Percentiles rank a stretch among this genome's conserved stretches.
Evolutionary conservation across 2,113 vertebrate species (phyloP).

Genomic region (Rhinichthys klamathensis): DNA sequence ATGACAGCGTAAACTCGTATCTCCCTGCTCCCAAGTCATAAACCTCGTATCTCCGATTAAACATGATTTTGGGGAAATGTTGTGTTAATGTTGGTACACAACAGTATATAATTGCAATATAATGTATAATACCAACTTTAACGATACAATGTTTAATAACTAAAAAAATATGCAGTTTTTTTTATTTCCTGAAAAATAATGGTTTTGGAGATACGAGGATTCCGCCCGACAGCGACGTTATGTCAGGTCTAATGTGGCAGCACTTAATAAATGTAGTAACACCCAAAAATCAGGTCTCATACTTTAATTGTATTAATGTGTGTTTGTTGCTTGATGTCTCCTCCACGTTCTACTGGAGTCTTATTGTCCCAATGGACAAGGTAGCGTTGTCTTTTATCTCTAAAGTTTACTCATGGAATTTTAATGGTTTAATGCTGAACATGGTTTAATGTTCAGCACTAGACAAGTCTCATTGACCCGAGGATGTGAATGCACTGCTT

Average conservation of each 20-base stretch:
- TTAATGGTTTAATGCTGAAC: neutral
- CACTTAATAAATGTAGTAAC: constrained; percentile 2
- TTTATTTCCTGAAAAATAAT: too few species aligned
- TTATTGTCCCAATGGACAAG: neutral
- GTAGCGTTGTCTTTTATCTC: neutral
- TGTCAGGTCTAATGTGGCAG: neutral
- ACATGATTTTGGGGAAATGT: too few species aligned
- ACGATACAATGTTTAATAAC: too few species aligned
- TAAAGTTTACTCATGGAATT: constrained; percentile 3
- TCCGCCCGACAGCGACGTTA: too few species aligned
- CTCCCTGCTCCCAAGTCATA: too few species aligned
- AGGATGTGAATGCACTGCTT: constrained; percentile 12
- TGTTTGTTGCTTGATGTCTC: neutral
- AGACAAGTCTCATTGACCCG: constrained; percentile 29
- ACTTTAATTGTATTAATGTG: constrained; percentile 10
- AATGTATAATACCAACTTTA: too few species aligned
- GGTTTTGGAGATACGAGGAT: too few species aligned
- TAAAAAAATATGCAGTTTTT: too few species aligned
- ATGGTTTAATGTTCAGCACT: neutral
- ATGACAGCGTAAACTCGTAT: too few species aligned
- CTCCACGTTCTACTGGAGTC: neutral
- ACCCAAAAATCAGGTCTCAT: constrained; percentile 8
- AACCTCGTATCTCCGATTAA: too few species aligned
- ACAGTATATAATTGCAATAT: too few species aligned
- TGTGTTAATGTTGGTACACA: too few species aligned